These are phyloP conservation scores for Teleiodes luculella DNA, from an alignment of 2,888 invertebrate species.

Conservation along the genomic window DNA sequence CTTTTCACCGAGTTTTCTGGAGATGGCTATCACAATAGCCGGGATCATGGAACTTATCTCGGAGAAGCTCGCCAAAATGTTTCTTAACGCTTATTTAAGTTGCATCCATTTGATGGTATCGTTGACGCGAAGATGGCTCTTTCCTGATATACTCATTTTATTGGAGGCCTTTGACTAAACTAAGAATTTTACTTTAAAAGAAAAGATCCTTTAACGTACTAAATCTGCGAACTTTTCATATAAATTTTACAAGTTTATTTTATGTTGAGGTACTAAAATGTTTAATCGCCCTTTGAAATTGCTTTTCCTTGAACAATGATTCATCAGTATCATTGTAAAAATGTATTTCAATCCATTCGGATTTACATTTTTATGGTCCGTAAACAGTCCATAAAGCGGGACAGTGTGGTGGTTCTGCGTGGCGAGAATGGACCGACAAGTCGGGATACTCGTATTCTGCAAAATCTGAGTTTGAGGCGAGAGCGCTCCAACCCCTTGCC, in stretches of 20 bases:
- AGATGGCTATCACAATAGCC: constrained; percentile 75
- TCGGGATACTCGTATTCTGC: constrained; percentile 47
- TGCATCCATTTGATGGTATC: constrained; percentile 66
- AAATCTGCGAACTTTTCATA: constrained; percentile 5
- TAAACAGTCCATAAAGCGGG: constrained; percentile 65
- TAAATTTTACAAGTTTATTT: background rate
- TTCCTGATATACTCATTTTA: background rate
- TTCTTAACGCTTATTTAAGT: constrained; percentile 74
- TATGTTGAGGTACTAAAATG: background rate
- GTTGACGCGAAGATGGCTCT: constrained; percentile 12
- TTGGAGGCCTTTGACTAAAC: constrained; percentile 34
- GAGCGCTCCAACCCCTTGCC: constrained; percentile 28
- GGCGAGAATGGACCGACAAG: background rate
- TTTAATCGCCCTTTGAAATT: constrained; percentile 10
- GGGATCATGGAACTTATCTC: constrained; percentile 72
- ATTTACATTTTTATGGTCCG: constrained; percentile 72
- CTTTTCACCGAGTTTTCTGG: constrained; percentile 68
- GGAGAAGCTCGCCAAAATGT: constrained; percentile 65
- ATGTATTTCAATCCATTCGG: constrained; percentile 43
- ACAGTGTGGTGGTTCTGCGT: constrained; percentile 30
- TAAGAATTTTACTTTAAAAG: constrained; percentile 30
- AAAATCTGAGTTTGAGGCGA: constrained; percentile 54
- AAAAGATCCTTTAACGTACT: constrained; percentile 14
- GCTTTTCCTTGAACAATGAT: constrained; percentile 24
- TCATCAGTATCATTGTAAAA: constrained; percentile 37